Evolutionary conservation across 2,888 invertebrate species (phyloP).

Genomic region (Parasteatoda lunata): DNA sequence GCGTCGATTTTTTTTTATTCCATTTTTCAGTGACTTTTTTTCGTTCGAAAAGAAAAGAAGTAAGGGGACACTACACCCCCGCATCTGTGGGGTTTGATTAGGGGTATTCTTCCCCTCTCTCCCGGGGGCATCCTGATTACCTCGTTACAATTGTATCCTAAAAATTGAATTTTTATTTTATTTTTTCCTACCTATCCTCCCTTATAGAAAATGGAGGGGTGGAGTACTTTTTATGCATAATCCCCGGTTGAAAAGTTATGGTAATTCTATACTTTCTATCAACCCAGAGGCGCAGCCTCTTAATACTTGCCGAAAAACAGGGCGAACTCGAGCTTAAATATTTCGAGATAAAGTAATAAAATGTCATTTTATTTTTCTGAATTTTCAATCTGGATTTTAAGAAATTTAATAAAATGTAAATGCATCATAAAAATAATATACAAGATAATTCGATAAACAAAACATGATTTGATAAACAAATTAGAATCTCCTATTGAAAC

Average conservation of each 20-base stretch:
- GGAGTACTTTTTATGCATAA: background rate
- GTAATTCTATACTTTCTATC: background rate
- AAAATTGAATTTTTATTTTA: constrained; percentile 51
- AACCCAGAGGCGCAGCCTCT: too few species aligned
- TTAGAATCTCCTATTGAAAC: too few species aligned
- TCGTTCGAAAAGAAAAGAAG: background rate
- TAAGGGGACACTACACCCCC: background rate
- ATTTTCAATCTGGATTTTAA: too few species aligned
- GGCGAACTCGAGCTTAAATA: too few species aligned
- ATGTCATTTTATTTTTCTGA: too few species aligned
- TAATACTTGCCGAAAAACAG: too few species aligned
- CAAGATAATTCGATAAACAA: too few species aligned
- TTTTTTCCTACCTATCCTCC: background rate
- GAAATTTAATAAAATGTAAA: too few species aligned
- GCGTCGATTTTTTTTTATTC: constrained; percentile 7
- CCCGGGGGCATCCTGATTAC: constrained; percentile 48
- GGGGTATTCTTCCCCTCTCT: constrained; percentile 23
- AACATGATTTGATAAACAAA: too few species aligned
- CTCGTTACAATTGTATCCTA: constrained; percentile 47
- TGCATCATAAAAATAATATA: too few species aligned
- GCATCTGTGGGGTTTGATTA: constrained; percentile 34
- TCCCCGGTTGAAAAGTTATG: background rate
- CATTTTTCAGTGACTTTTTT: background rate
- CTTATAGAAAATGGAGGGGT: background rate
- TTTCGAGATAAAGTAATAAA: too few species aligned